Conservation (phyloP, 2,113 vertebrate species). For the Chascanopsetta lugubris region DNA sequence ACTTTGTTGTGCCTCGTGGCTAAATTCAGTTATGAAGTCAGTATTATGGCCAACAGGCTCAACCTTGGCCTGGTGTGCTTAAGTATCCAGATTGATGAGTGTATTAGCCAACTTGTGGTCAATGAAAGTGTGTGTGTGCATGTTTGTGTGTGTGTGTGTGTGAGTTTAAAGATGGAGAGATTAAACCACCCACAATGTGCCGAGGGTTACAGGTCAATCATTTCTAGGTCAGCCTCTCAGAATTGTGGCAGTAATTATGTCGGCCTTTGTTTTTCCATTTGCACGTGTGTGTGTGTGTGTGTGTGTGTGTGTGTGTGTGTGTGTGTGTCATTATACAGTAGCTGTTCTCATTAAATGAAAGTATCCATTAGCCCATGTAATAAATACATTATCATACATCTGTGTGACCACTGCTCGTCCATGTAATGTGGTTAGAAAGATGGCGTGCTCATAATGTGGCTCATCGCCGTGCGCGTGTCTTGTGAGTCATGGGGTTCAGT, state of each 20-base stretch:
- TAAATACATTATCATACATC: background rate
- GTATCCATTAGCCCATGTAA: slow-evolving; percentile 9
- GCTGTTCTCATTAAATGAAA: background rate
- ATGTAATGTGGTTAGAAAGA: slow-evolving; percentile 1
- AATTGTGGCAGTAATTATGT: slow-evolving; percentile 19
- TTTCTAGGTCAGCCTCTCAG: slow-evolving; percentile 23
- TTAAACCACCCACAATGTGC: slow-evolving; percentile 12
- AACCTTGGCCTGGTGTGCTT: slow-evolving; percentile 43
- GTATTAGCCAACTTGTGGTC: slow-evolving; percentile 29
- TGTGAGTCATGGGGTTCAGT: slow-evolving; percentile 22
- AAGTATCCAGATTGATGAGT: slow-evolving; percentile 56
- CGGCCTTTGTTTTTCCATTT: background rate
- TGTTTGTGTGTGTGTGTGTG: slow-evolving; percentile 12
- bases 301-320: background rate
- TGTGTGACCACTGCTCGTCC: background rate
- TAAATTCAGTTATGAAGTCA: slow-evolving; percentile 33
- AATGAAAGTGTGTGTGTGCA: slow-evolving; percentile 5
- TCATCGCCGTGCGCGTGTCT: slow-evolving; percentile 8
- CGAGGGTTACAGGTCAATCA: slow-evolving; percentile 22
- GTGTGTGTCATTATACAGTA: slow-evolving; percentile 12
- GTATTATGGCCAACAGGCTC: slow-evolving; percentile 24
- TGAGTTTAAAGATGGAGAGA: slow-evolving; percentile 14
- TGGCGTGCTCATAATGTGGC: slow-evolving; percentile 12
- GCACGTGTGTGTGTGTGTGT: background rate
- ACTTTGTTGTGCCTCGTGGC: slow-evolving; percentile 37